phyloP scores from a whole-genome alignment of 2,888 invertebrate genomes.

The Tenthredo notha region DNA sequence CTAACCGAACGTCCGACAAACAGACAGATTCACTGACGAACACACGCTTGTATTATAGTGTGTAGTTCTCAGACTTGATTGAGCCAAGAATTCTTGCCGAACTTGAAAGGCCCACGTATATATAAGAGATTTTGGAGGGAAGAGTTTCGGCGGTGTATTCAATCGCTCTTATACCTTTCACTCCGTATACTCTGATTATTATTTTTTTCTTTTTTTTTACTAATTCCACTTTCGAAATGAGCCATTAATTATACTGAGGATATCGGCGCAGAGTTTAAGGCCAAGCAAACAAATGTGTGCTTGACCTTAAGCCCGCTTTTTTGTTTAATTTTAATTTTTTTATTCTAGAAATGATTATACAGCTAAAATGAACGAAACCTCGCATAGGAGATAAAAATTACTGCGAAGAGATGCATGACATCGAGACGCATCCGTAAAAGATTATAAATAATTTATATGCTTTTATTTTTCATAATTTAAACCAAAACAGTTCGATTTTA shows the following conservation, averaged over 20 bases:
- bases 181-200: background rate
- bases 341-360: background rate
- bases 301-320: background rate
- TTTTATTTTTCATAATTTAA: background rate
- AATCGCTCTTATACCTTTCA: slow-evolving; percentile 27
- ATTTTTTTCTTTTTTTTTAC: background rate
- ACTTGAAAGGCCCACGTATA: slow-evolving; percentile 15
- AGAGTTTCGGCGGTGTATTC: background rate
- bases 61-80: slow-evolving; percentile 26
- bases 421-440: background rate
- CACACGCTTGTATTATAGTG: background rate
- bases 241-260: background rate
- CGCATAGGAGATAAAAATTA: background rate
- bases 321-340: too few species aligned
- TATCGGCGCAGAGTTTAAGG: background rate
- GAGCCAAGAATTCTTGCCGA: slow-evolving; percentile 36
- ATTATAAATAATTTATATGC: background rate
- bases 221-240: background rate
- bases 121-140: slow-evolving; percentile 32
- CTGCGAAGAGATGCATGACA: background rate
- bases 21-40: slow-evolving; percentile 13
- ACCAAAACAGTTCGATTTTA: background rate
- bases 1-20: background rate
- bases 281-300: background rate
- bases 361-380: background rate